Conservation (phyloP, 1,140 invertebrate species). For the Drosophila pseudoananassae region DNA sequence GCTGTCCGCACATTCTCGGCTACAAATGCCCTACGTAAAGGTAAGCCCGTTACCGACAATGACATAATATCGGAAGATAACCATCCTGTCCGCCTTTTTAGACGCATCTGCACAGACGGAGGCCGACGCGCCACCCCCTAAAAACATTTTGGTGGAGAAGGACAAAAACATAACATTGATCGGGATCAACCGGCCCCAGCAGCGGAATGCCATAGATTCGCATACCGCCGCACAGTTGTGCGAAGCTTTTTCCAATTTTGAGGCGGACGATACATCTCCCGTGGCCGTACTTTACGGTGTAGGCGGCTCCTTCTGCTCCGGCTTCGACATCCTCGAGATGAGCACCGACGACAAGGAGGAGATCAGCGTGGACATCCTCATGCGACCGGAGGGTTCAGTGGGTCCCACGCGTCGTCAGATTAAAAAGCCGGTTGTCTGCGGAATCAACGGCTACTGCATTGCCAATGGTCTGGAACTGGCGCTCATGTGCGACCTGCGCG, state of each 20-base stretch:
- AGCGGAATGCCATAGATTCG: conserved; percentile 92
- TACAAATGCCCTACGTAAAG: conserved; percentile 46
- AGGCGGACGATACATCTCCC: conserved; percentile 88
- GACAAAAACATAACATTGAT: conserved; percentile 89
- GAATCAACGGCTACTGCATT: conserved; percentile 94
- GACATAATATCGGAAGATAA: conserved; percentile 51
- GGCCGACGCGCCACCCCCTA: conserved; percentile 14
- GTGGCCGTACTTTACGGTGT: conserved; percentile 93
- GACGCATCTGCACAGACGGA: conserved; percentile 40
- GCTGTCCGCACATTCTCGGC: conserved; percentile 35
- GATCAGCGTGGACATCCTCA: conserved; percentile 75
- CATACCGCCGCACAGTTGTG: conserved; percentile 88
- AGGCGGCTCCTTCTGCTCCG: conserved; percentile 96
- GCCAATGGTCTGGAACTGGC: conserved; percentile 96
- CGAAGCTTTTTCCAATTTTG: conserved; percentile 91
- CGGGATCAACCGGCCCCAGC: conserved; percentile 93
- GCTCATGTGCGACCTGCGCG: conserved; percentile 94
- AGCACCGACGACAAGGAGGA: conserved; percentile 68
- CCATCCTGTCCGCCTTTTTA: conserved; percentile 3
- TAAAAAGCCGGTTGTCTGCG: conserved; percentile 93
- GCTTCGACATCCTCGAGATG: conserved; percentile 92
- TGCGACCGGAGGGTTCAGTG: conserved; percentile 80
- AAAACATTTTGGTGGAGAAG: conserved; percentile 80
- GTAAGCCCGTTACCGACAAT: conserved; percentile 37
- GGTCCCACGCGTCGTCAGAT: conserved; percentile 88